Evolutionary conservation across 2,113 vertebrate species (phyloP).

Genomic region (Gadus chalcogrammus): DNA sequence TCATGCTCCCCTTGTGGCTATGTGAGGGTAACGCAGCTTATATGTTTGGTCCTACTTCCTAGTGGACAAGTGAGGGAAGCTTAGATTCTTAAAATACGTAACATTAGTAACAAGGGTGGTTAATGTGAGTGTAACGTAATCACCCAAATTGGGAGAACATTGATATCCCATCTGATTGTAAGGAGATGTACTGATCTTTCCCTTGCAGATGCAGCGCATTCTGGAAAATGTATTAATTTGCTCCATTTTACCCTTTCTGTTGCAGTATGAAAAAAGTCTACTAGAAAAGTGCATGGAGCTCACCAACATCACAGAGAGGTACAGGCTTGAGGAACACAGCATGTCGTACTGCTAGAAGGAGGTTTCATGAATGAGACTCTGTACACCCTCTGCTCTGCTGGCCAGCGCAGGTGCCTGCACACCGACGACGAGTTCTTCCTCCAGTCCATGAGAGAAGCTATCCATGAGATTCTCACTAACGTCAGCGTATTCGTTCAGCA

Average conservation of each 20-base stretch:
- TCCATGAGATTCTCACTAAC: slow-evolving; percentile 84
- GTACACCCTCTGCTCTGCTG: slow-evolving; percentile 2
- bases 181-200: neutral
- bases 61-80: no score
- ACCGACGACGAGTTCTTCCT: slow-evolving; percentile 83
- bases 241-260: slow-evolving; percentile 13
- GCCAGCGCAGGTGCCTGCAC: slow-evolving; percentile 81
- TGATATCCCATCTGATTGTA: no score
- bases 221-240: neutral
- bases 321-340: slow-evolving; percentile 17
- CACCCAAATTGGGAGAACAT: no score
- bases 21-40: no score
- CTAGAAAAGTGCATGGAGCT: slow-evolving; percentile 93
- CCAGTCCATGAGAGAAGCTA: slow-evolving; percentile 86
- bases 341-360: neutral
- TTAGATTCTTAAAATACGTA: no score
- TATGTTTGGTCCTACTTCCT: no score
- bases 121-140: no score
- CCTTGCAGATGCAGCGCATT: no score
- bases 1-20: no score
- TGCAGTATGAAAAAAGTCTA: slow-evolving; percentile 85
- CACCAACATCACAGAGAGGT: slow-evolving; percentile 91
- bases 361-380: no score
- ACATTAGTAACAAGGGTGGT: no score
- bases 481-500: slow-evolving; percentile 90